A percentile compares a stretch with the other conserved stretches of the same genome.
Conservation (phyloP, 2,797 vertebrate genomes). For the Pseudochaenichthys georgianus region DNA sequence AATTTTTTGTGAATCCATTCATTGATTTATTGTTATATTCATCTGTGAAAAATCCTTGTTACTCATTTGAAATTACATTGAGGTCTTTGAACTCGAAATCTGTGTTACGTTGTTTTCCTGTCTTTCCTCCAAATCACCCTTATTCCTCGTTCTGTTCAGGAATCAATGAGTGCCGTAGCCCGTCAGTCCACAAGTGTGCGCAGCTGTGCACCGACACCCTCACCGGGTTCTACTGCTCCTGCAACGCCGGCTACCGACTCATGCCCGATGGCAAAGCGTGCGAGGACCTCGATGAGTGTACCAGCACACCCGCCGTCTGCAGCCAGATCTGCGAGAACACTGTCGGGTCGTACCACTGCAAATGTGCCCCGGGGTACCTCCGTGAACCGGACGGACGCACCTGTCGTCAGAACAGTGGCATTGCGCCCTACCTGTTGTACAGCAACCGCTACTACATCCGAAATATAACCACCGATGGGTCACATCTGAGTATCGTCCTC, state of each 20-base stretch:
- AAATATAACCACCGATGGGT: constrained; percentile 79
- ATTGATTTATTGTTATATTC: background rate
- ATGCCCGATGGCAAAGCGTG: constrained; percentile 86
- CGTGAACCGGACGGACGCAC: constrained; percentile 80
- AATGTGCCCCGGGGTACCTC: constrained; percentile 81
- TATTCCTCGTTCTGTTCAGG: constrained; percentile 55
- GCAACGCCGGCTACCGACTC: constrained; percentile 77
- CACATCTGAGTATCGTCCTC: constrained; percentile 74
- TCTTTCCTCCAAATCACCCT: background rate
- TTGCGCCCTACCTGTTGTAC: constrained; percentile 80
- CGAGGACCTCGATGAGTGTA: constrained; percentile 82
- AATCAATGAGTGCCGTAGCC: constrained; percentile 79
- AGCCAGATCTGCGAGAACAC: constrained; percentile 84
- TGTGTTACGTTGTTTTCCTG: background rate
- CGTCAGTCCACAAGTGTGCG: constrained; percentile 81
- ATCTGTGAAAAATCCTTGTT: background rate
- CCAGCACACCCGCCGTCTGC: constrained; percentile 76
- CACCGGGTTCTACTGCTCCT: constrained; percentile 83
- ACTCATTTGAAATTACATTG: background rate
- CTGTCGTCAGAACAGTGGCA: constrained; percentile 84
- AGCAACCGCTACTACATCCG: constrained; percentile 85
- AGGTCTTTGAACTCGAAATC: background rate
- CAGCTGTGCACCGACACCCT: constrained; percentile 82
- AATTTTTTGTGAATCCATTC: background rate
- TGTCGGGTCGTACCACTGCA: constrained; percentile 80